A percentile compares a stretch with the other conserved stretches of the same genome.
Conservation (phyloP, 2,888 invertebrate genomes). For the Dicranocentrus wangi region DNA sequence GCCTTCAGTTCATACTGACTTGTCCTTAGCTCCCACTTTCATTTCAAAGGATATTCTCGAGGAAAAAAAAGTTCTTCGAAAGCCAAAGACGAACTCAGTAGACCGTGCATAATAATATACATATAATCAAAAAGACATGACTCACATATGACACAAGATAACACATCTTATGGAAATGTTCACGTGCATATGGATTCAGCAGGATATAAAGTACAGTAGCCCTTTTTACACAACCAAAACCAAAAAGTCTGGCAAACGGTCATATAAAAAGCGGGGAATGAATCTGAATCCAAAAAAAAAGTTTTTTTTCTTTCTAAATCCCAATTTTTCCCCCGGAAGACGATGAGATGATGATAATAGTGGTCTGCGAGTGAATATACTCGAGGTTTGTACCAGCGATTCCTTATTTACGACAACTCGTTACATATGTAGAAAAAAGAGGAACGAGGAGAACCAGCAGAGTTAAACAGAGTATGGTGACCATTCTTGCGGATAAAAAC, state of each 20-base stretch:
- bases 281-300: slow-evolving; percentile 3
- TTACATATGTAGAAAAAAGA: slow-evolving; percentile 31
- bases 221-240: background rate
- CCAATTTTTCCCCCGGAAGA: slow-evolving; percentile 14
- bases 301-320: background rate
- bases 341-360: slow-evolving; percentile 12
- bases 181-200: background rate
- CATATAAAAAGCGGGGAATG: slow-evolving; percentile 10
- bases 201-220: background rate
- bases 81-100: slow-evolving; percentile 28
- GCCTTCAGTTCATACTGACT: slow-evolving; percentile 3
- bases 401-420: slow-evolving; percentile 27
- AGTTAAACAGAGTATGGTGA: slow-evolving; percentile 50
- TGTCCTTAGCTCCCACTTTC: background rate
- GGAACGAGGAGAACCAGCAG: background rate
- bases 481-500: slow-evolving; percentile 56
- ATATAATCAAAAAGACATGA: slow-evolving; percentile 57
- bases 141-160: slow-evolving; percentile 38
- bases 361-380: background rate
- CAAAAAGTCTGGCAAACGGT: background rate
- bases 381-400: background rate
- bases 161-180: background rate
- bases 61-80: slow-evolving; percentile 3
- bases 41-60: slow-evolving; percentile 37
- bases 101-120: slow-evolving; percentile 59